Evolutionary conservation across 2,797 vertebrate species (phyloP), one percentile per base, ranked within the genome.

Genomic region (Scolopax bukidnonensis): DNA sequence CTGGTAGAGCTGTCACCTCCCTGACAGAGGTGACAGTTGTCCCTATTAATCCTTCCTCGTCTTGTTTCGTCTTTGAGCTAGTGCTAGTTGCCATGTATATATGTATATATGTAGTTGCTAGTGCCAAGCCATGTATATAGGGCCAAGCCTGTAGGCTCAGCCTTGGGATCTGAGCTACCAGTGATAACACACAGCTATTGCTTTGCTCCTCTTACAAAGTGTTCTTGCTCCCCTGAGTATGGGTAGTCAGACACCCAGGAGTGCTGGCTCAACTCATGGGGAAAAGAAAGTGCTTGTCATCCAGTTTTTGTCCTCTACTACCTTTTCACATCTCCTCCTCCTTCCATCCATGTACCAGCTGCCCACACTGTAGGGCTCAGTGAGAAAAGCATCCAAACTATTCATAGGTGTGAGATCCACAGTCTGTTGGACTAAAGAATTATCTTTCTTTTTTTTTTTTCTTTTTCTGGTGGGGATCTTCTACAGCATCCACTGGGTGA

Each of bases 311-410:
- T 64, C 87, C 69, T 77, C 60, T 88, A 56, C 80, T 79, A 45
- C 28, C 11, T 79, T 56, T 94, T 90, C 43, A 63, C 23, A 51
- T 84, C 54, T 91, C 43, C 74, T 88, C 18, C 38, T 85, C 16
- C 80, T 79, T 76, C 69, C 63, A 48, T 67, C 70, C 51, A 69
- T n/a, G 53, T 45, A 91, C 20, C 69, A 78, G 76, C 61, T 94
- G 73, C 76, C 76, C 84, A 75, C 45, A 36, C 25, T 41, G 25
- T 61, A 65, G 57, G 65, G 30, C 47, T 11, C 51, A 43, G 67
- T 18, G 51, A 91, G 81, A 87, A 90, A 86, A 90, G 50, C 57
- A 93, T 57, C 10, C 71, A 78, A 94, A 88, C 28, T 95, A 19
- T 89, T 77, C 57, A 75, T 21, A 53, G n/a, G 32, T 0, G 1